Evolutionary conservation across 2,113 vertebrate species (phyloP).

Genomic region (Smithornis capensis): DNA sequence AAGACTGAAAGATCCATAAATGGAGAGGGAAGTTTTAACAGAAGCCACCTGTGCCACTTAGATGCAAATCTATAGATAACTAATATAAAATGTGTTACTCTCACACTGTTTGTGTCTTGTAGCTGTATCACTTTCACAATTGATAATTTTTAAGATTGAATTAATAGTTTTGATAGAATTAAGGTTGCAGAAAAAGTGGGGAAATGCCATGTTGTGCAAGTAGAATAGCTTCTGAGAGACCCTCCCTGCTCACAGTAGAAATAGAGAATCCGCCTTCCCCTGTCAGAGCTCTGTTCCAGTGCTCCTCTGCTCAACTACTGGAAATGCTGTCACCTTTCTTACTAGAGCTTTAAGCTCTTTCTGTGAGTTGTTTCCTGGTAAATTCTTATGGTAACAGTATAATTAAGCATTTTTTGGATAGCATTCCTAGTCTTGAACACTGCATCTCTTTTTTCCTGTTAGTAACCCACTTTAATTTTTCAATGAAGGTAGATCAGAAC

Average conservation of each 20-base stretch:
- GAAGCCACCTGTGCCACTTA: neutral
- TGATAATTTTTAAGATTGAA: neutral
- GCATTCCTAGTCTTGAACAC: neutral
- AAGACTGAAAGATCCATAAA: neutral
- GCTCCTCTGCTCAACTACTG: neutral
- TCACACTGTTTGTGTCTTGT: neutral
- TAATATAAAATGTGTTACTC: neutral
- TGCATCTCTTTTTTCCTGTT: neutral
- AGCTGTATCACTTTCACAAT: neutral
- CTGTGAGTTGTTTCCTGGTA: neutral
- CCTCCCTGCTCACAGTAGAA: neutral
- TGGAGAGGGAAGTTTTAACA: neutral
- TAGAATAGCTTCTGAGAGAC: neutral
- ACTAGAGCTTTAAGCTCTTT: neutral
- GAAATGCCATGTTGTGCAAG: neutral
- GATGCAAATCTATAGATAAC: neutral
- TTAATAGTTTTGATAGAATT: neutral
- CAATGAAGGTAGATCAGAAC: neutral
- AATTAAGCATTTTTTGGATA: neutral
- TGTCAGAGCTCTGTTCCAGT: rapidly evolving
- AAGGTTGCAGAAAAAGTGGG: neutral
- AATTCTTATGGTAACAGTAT: neutral
- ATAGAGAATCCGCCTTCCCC: neutral
- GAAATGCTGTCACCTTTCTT: neutral
- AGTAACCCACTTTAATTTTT: neutral